phyloP scores from a whole-genome alignment of 2,113 vertebrate species.

The Tachycineta bicolor region DNA sequence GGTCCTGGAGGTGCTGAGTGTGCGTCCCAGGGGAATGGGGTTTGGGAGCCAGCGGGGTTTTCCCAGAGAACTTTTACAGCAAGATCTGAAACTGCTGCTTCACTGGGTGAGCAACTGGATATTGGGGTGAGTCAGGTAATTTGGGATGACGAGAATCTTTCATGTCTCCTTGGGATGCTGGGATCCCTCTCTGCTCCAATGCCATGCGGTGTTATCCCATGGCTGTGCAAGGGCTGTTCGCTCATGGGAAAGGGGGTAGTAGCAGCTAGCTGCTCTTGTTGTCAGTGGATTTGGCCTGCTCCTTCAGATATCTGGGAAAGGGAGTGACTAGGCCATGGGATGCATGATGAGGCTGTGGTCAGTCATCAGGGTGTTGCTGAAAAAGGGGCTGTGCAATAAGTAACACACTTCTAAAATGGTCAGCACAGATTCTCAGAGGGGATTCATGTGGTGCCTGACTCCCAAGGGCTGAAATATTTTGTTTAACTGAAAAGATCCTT shows the following conservation, averaged over 20 bases:
- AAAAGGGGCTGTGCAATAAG: neutral
- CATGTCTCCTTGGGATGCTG: neutral
- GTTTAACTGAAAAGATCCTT: neutral
- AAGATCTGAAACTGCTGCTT: neutral
- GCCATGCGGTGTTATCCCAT: rapidly evolving
- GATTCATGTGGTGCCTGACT: neutral
- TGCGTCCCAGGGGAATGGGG: neutral
- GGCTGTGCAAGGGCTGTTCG: neutral
- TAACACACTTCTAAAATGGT: neutral
- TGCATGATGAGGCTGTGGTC: neutral
- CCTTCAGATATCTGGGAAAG: neutral
- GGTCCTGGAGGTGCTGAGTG: neutral
- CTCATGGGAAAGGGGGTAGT: neutral
- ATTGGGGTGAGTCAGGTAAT: neutral
- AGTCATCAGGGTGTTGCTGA: neutral
- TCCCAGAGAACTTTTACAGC: neutral
- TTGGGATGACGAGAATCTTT: neutral
- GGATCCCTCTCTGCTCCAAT: neutral
- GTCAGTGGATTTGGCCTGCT: neutral
- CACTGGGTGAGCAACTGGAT: neutral
- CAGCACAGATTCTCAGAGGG: neutral
- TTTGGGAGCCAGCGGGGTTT: neutral
- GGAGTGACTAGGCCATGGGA: neutral
- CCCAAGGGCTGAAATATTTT: neutral
- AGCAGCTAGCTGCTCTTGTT: neutral